phyloP scores from a whole-genome alignment of 2,888 invertebrate genomes.

The Ophraella communa region DNA sequence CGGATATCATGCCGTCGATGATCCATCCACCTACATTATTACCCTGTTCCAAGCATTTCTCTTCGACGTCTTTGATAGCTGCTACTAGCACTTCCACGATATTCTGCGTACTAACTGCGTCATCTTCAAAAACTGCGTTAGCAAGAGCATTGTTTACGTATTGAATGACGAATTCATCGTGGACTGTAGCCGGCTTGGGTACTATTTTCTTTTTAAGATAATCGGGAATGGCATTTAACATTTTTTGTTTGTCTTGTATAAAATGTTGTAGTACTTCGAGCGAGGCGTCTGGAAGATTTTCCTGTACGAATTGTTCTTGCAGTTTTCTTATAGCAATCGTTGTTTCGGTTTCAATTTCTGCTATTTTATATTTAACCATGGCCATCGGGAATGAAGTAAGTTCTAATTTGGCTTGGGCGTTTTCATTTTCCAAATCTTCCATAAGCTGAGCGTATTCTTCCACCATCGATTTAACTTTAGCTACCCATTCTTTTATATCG shows the following conservation, averaged over 20 bases:
- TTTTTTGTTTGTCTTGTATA: slow-evolving; percentile 37
- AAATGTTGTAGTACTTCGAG: slow-evolving; percentile 28
- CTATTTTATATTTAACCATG: slow-evolving; percentile 37
- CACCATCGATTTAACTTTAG: slow-evolving; percentile 24
- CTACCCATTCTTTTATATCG: slow-evolving; percentile 59
- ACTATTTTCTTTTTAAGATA: slow-evolving; percentile 41
- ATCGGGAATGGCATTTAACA: slow-evolving; percentile 42
- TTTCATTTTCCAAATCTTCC: slow-evolving; percentile 33
- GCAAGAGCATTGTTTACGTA: slow-evolving; percentile 60
- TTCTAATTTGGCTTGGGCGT: slow-evolving; percentile 37
- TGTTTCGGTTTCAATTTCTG: slow-evolving; percentile 38
- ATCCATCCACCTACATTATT: slow-evolving; percentile 64
- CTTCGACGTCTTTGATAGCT: slow-evolving; percentile 58
- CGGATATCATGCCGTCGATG: slow-evolving; percentile 66
- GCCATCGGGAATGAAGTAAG: slow-evolving; percentile 50
- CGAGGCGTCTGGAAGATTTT: slow-evolving; percentile 31
- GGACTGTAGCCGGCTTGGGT: slow-evolving; percentile 50
- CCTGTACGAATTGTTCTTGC: slow-evolving; percentile 33
- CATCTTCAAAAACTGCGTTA: slow-evolving; percentile 56
- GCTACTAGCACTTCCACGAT: slow-evolving; percentile 58
- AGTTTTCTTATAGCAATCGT: slow-evolving; percentile 31
- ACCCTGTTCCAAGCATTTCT: slow-evolving; percentile 50
- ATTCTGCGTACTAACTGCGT: slow-evolving; percentile 57
- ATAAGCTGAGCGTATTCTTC: slow-evolving; percentile 16
- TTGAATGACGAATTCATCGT: slow-evolving; percentile 61